Evolutionary conservation across 2,797 vertebrate genomes (phyloP), one percentile per base, ranked within the genome.

Genomic region (Thalassophryne amazonica): DNA sequence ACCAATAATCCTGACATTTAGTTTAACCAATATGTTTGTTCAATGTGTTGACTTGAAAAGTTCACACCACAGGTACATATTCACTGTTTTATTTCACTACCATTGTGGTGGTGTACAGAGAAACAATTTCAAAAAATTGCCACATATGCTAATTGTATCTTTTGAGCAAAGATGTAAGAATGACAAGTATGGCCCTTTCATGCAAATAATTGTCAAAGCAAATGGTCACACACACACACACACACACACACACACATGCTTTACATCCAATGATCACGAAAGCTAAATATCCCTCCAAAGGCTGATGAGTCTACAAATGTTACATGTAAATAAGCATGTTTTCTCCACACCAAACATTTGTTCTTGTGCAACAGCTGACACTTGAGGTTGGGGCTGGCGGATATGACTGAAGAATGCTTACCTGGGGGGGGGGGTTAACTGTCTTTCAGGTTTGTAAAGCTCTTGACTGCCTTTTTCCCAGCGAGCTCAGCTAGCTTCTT

Each of bases 391-490:
- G 65, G 74, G 65, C 65, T 56, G 62, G 81, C 56, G 53, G 40
- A 51, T 59, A 43, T 40, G 47, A 38, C 50, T 28, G 45, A 69
- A 56, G 63, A 85, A 82, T 76, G 68, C 67, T 61, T 54, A 63
- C 65, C 40, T 66, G 65, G 41, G 73, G 59, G 55, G n/a, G 61
- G 59, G 69, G 56, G 67, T 75, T 68, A 67, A 51, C 24, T 47
- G 34, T 61, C 63, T 70, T 49, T 6, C 27, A 52, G 45, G 40
- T 20, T 12, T 13, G 43, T 48, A 72, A 24, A 54, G 58, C 52
- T 34, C 23, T 11, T 38, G 37, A 8, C 15, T 7, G 25, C 34
- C 49, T 20, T 34, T 48, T 35, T 14, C 46, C 27, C 34, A 33
- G 12, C 46, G 54, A 22, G 35, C 15, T 23, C 12, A 29, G 9